Conservation (phyloP, 1,140 invertebrate species). For the Aphaenogaster floridana region DNA sequence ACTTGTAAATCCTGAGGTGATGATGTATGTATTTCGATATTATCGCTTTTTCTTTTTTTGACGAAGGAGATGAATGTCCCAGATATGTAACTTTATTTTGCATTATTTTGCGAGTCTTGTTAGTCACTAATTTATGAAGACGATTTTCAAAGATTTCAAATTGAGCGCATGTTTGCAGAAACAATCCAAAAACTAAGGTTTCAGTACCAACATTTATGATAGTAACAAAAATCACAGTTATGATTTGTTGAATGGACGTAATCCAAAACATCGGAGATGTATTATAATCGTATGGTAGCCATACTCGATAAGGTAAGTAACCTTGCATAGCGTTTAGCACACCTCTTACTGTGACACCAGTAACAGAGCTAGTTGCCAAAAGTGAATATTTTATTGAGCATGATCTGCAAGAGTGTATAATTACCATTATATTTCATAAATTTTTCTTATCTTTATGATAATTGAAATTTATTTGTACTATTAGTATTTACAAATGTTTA, state of each 20-base stretch:
- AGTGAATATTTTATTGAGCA: conserved; percentile 49
- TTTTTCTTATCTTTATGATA: neutral
- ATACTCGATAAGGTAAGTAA: conserved; percentile 39
- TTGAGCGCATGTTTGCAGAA: conserved; percentile 53
- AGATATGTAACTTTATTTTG: neutral
- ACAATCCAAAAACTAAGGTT: conserved; percentile 38
- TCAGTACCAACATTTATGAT: conserved; percentile 39
- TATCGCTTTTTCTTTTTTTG: neutral
- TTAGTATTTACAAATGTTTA: neutral
- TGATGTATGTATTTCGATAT: conserved; percentile 39
- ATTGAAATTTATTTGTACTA: neutral
- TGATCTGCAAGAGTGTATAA: conserved; percentile 35
- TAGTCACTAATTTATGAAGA: conserved; percentile 15
- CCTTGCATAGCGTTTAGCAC: conserved; percentile 5
- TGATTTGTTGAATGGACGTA: conserved; percentile 33
- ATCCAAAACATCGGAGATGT: conserved; percentile 19
- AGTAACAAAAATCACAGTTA: conserved; percentile 9
- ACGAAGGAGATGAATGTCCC: neutral
- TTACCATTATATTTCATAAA: conserved; percentile 17
- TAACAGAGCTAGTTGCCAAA: neutral
- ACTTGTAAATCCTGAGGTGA: conserved; percentile 53
- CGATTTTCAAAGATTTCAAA: conserved; percentile 50
- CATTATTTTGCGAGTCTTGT: neutral
- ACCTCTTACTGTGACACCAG: conserved; percentile 18
- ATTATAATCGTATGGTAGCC: conserved; percentile 40